Base-by-base conservation (phyloP, 2,797 vertebrate genomes). In the Hafferia zeledoni region DNA sequence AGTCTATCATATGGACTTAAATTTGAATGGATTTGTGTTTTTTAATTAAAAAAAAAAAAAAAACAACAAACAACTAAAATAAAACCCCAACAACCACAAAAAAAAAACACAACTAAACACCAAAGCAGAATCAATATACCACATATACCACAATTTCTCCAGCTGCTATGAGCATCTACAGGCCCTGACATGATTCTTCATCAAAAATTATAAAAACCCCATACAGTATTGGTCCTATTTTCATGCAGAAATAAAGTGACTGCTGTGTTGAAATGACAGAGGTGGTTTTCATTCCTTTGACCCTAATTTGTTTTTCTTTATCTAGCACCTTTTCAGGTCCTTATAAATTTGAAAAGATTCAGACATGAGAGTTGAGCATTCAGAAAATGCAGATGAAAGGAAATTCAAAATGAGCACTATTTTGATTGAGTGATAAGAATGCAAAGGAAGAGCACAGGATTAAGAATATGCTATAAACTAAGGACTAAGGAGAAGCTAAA, bases 91-190 rank as follows among this genome's bases (percentile, higher is more conserved):
- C 8, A 46, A 23, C 41, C 23, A 49, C 14, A 16, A 50, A 5
- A n/a, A n/a, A n/a, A n/a, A n/a, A n/a, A n/a, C n/a, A n/a, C n/a
- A n/a, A n/a, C n/a, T n/a, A n/a, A n/a, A 1, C 16, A n/a, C 9
- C 5, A 44, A 33, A 41, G 4, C 0, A 30, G 20, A 7, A n/a
- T 3, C 1, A 44, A 24, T 50, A 3, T 3, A 20, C 47, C 52
- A 23, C 4, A 30, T 33, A 30, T 27, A 43, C 2, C 10, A 67
- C 6, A 50, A 7, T 68, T 85, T 68, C 5, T 87, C 5, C 18
- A 67, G 7, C n/a, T 78, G 6, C 10, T 11, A 27, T 24, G 9
- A 68, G 15, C 13, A 55, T 4, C 30, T 59, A 10, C 22, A 60
- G 9, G 10, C 2, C 5, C 28, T 71, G 25, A 69, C 11, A 44